Evolutionary conservation across 2,888 invertebrate species (phyloP), one percentile per base, ranked within the genome.

Genomic region (Unio delphinus): DNA sequence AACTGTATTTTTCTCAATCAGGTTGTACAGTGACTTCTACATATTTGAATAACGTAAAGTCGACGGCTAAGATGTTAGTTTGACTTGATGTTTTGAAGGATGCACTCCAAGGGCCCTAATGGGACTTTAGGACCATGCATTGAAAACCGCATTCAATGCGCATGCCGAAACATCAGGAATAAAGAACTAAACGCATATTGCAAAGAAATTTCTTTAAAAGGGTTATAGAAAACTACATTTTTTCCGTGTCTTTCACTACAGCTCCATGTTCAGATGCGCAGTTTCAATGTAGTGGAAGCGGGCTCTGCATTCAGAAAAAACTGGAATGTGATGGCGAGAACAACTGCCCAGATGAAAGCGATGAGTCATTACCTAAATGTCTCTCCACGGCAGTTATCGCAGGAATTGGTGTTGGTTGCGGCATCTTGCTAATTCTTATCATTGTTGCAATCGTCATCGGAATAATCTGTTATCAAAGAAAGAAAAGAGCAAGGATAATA

Each of bases 351-450:
- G 77, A 77, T 66, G 66, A 34, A 6, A 73, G 75, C n/a, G 77
- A 77, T 65, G 77, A 77, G 61, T 67, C 68, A 17, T 58, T 77
- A 72, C 77, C 77, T 15, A 66, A 70, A 59, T 77, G 77, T 55
- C 67, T 77, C 30, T 64, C 75, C 6, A 73, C 73, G 0, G 75
- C 68, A 1, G 77, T 73, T 17, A 73, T 75, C 2, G 68, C 55
- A 23, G 75, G 74, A 7, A 73, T 77, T 11, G 66, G 58, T 17
- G 68, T 77, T 28, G 75, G 56, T n/a, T 68, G 74, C 59, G 73
- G 65, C 1, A 64, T 75, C 17, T 26, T 77, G 26, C 30, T 75
- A 11, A 62, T 66, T 54, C 66, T 64, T 17, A 69, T 77, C 55
- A 68, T 77, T 23, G 68, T 75, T n/a, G 57, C 72, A 17, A 64